Conservation (phyloP, 2,113 vertebrate genomes). For the Sinocyclocheilus rhinocerous region DNA sequence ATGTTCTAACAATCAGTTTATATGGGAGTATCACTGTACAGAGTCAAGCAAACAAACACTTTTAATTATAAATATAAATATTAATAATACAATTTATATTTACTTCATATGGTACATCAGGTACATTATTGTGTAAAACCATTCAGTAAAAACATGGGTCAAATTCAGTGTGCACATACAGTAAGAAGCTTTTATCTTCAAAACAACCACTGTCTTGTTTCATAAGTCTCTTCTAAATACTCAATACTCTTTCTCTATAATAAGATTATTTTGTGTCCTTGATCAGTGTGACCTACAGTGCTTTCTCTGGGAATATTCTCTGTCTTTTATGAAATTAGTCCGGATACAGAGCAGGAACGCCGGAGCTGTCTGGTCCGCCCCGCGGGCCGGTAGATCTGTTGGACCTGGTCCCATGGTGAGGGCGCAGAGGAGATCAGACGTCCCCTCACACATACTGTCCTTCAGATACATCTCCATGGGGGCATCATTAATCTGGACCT, state of each 20-base stretch:
- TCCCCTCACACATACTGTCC: conserved; percentile 28
- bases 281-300: conserved; percentile 22
- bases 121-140: neutral
- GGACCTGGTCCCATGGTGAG: conserved; percentile 31
- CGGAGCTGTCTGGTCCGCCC: conserved; percentile 5
- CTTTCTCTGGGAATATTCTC: conserved; percentile 38
- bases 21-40: neutral
- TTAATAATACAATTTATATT: neutral
- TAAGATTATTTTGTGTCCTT: conserved; percentile 36
- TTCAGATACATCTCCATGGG: conserved; percentile 18
- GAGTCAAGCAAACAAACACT: neutral
- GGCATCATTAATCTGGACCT: conserved; percentile 33
- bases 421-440: conserved; percentile 20
- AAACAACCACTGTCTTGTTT: neutral
- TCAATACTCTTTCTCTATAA: conserved; percentile 3
- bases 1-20: too few relatives aligned
- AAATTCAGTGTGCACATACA: neutral
- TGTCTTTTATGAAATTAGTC: conserved; percentile 43
- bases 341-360: conserved; percentile 25
- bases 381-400: conserved; percentile 23
- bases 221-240: conserved; percentile 2
- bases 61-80: neutral
- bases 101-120: neutral
- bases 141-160: neutral
- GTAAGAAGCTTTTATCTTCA: neutral